Evolutionary conservation across 1,140 invertebrate species (phyloP).

Genomic region (Sinella curviseta): DNA sequence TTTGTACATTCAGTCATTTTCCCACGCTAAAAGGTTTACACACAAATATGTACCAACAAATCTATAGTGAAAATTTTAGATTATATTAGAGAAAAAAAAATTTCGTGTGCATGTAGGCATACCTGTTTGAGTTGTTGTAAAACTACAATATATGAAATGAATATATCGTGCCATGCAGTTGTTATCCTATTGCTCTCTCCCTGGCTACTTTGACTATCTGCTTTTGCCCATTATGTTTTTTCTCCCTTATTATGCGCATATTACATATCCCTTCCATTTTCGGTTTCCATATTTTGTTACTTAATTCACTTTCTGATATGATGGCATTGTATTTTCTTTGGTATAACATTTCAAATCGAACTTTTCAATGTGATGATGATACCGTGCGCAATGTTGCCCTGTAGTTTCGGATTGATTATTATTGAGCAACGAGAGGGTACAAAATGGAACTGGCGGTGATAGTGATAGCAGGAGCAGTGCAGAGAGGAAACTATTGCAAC

Average conservation of each 20-base stretch:
- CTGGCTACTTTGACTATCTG: neutral
- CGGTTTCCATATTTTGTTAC: neutral
- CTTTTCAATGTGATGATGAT: too few relatives aligned
- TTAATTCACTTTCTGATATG: neutral
- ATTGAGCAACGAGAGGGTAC: too few relatives aligned
- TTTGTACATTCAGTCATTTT: neutral
- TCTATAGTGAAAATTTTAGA: too few relatives aligned
- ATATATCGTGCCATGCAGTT: neutral
- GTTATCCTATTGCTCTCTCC: neutral
- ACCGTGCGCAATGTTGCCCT: too few relatives aligned
- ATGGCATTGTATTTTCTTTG: too few relatives aligned
- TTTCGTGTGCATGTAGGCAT: too few relatives aligned
- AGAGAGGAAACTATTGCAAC: neutral
- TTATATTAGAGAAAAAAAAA: too few relatives aligned
- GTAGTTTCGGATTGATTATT: neutral
- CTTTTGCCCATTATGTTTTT: neutral
- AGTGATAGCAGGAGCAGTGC: too few relatives aligned
- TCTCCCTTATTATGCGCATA: neutral
- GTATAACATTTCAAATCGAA: too few relatives aligned
- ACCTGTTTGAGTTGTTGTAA: neutral
- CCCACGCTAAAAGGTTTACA: constrained; percentile 23
- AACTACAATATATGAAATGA: neutral
- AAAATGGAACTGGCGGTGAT: too few relatives aligned
- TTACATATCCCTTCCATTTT: neutral
- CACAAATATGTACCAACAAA: neutral